Evolutionary conservation across 2,113 vertebrate species (phyloP), one percentile per base, ranked within the genome.

Genomic region (Penelope pileata): DNA sequence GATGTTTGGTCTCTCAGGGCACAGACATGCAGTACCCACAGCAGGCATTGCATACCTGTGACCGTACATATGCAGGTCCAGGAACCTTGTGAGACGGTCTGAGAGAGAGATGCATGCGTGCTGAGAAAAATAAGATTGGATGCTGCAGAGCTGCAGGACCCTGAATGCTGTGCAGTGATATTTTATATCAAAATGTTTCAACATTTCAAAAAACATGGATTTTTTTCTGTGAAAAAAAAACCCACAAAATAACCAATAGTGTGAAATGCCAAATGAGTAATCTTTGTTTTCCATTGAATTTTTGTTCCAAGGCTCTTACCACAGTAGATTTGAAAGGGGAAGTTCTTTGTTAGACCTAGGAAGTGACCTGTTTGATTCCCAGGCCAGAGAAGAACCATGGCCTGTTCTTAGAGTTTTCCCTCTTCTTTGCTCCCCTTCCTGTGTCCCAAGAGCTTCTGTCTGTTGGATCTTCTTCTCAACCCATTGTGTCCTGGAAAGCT

Each of bases 91-190:
- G 60, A 54, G 32, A 43, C 11, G 60, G 23, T 53, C 51, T 79
- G 58, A 60, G 53, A 73, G n/a, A 74, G 72, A 53, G n/a, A 68
- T 0, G 7, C 9, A 1, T 2, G 2, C 72, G 34, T 12, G 70
- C 77, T 84, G 86, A 83, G 80, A 56, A 50, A n/a, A 89, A 43
- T 0, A 4, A 68, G 74, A 66, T 36, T 60, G 42, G 62, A 73
- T 40, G 74, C 53, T 82, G 48, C 77, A 48, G 56, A 93, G 45
- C 77, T 64, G 62, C 15, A 66, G 78, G 77, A 69, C 32, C 62
- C 66, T 1, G 2, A 32, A 34, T 1, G 1, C 74, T 84, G 74
- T 0, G 0, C 0, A 1, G 81, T n/a, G 77, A 48, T 3, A 11
- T 91, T 93, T 85, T 32, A 69, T 42, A 75, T 89, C 50, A 43